Base-by-base conservation (phyloP, 2,888 invertebrate genomes). In the Calephelis perditalis region DNA sequence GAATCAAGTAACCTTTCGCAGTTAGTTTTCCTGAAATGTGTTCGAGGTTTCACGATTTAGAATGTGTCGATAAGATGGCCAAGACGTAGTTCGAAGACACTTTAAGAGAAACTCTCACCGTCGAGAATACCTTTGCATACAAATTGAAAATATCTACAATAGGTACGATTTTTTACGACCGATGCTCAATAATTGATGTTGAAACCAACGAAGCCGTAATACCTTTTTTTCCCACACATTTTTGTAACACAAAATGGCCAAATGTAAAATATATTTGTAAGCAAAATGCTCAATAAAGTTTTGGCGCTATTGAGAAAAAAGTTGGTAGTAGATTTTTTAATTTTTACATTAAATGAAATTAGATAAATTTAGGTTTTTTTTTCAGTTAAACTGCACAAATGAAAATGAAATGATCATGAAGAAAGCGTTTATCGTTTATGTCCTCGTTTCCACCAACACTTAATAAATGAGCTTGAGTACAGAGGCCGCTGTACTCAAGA, bases 71-170 rank as follows among this genome's bases (percentile, higher is more conserved):
- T 26, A 26, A 26, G 26, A 26, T 26, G 26, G 26, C 26, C 26
- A 26, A 26, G 26, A 26, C 26, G 26, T 26, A 3, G 26, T 40
- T 40, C 6, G 7, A 49, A 15, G 26, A 26, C 15, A 49, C 9
- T 26, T 49, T 10, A 49, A 49, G 15, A 10, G 15, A 15, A 9
- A 15, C 49, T 26, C 15, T 9, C 49, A 8, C 8, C 49, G 26
- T 49, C 26, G 15, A 49, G 15, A 49, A 26, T 49, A 49, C 26
- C 49, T 49, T 49, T 49, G 49, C 15, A 49, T 49, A 49, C 26
- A 49, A 49, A 49, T 49, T 49, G 49, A 49, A 49, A 49, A 49
- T 49, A 49, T 15, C 47, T 49, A 26, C 49, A 5, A 49, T 49
- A 5, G 49, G 26, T 10, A 49, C 49, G 26, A 49, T 49, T 49